Percentiles rank a stretch among this genome's conserved stretches.
Evolutionary conservation across 2,113 vertebrate species (phyloP).

Genomic region (Phaethon lepturus): DNA sequence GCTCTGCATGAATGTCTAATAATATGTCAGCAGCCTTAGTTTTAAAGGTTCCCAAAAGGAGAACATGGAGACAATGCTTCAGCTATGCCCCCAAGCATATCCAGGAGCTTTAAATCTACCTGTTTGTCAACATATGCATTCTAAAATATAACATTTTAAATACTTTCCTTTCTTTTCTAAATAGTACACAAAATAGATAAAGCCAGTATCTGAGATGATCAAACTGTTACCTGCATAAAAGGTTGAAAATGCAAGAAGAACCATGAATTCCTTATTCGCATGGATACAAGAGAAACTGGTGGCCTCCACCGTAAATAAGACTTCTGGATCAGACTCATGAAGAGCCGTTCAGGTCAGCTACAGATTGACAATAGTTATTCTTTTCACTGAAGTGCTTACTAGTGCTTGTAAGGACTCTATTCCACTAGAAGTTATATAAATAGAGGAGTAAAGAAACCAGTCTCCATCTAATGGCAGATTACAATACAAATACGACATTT

Average conservation of each 20-base stretch:
- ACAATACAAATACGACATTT: background rate
- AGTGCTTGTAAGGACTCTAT: background rate
- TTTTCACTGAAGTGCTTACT: background rate
- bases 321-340: background rate
- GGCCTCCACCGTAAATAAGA: rapidly evolving
- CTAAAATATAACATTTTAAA: background rate
- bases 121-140: background rate
- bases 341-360: background rate
- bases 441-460: background rate
- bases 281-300: background rate
- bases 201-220: background rate
- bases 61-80: background rate
- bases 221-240: background rate
- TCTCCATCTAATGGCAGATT: background rate
- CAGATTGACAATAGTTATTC: background rate
- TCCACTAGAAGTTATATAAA: background rate
- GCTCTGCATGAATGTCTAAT: background rate
- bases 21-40: background rate
- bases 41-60: background rate
- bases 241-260: background rate
- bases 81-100: background rate
- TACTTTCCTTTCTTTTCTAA: background rate
- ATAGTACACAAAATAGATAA: background rate
- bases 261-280: background rate
- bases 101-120: background rate